A percentile compares a stretch with the other conserved stretches of the same genome.
These are phyloP conservation scores for Luffia ferchaultella DNA, from an alignment of 2,888 invertebrate species.

Conservation along the genomic window DNA sequence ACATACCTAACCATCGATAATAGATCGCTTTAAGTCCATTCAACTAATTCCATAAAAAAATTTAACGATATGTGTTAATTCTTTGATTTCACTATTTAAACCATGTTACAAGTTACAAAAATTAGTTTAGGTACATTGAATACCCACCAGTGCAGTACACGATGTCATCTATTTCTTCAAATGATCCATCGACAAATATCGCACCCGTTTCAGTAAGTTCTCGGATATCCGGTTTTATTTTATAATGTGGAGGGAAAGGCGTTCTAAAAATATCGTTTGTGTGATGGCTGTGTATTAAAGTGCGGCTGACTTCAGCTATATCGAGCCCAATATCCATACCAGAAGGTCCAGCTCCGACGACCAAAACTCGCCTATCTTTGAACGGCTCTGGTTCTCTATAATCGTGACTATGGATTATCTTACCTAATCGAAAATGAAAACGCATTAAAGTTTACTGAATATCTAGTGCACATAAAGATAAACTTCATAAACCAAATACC, in stretches of 20 bases:
- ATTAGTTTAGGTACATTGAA: too few species aligned
- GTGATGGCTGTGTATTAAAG: slow-evolving; percentile 36
- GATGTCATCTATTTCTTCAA: slow-evolving; percentile 58
- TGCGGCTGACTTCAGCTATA: slow-evolving; percentile 31
- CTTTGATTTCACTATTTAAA: too few species aligned
- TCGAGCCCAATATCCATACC: slow-evolving; percentile 71
- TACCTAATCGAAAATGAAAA: slow-evolving; percentile 30
- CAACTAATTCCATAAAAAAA: too few species aligned
- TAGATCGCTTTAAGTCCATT: too few species aligned
- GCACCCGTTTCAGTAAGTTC: slow-evolving; percentile 35
- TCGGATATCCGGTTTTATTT: slow-evolving; percentile 37
- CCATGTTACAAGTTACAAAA: too few species aligned
- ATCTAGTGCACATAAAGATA: too few species aligned
- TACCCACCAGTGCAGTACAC: slow-evolving; percentile 68
- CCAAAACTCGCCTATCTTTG: slow-evolving; percentile 52
- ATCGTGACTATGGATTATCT: slow-evolving; percentile 68
- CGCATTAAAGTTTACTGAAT: too few species aligned
- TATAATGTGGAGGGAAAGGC: slow-evolving; percentile 31
- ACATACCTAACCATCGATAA: too few species aligned
- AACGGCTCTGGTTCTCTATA: slow-evolving; percentile 65
- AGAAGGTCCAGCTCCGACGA: slow-evolving; percentile 70
- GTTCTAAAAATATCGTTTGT: slow-evolving; percentile 21
- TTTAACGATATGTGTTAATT: too few species aligned
- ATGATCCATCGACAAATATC: slow-evolving; percentile 53
- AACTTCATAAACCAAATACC: slow-evolving; percentile 29